Evolutionary conservation across 2,113 vertebrate species (phyloP).

Genomic region (Urocolius indicus): DNA sequence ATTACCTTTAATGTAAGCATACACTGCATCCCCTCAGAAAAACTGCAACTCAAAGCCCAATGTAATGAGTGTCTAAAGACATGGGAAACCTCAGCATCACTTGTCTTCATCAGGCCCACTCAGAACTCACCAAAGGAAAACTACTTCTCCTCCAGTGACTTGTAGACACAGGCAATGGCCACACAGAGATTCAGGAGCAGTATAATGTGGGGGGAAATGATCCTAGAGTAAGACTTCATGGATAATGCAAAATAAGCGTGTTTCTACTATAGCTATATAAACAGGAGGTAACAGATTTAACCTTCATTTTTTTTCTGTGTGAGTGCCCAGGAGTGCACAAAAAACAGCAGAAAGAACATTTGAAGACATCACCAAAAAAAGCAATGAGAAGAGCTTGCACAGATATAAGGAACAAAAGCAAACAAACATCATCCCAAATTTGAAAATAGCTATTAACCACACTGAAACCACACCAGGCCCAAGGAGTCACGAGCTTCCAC

Average conservation of each 20-base stretch:
- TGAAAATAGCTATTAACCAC: not conserved
- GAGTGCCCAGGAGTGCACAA: fast-evolving
- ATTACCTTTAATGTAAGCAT: not conserved
- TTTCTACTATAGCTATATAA: not conserved
- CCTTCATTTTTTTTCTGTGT: not conserved
- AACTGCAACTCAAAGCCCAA: not conserved
- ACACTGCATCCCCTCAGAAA: not conserved
- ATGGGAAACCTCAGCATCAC: not conserved
- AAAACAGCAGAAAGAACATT: not conserved
- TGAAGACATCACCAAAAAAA: not conserved
- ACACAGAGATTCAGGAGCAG: not conserved
- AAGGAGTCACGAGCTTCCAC: not conserved
- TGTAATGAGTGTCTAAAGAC: not conserved
- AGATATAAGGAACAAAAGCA: not conserved
- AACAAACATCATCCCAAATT: not conserved
- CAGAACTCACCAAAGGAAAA: not conserved
- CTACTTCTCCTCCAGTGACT: not conserved
- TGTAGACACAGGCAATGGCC: not conserved
- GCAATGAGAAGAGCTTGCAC: not conserved
- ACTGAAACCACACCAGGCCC: not conserved
- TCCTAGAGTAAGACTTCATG: not conserved
- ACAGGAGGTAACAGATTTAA: not conserved
- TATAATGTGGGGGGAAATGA: not conserved
- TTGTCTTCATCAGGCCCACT: not conserved
- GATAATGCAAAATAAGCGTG: not conserved